Evolutionary conservation across 2,797 vertebrate genomes (phyloP).

Genomic region (Anguilla megastoma): DNA sequence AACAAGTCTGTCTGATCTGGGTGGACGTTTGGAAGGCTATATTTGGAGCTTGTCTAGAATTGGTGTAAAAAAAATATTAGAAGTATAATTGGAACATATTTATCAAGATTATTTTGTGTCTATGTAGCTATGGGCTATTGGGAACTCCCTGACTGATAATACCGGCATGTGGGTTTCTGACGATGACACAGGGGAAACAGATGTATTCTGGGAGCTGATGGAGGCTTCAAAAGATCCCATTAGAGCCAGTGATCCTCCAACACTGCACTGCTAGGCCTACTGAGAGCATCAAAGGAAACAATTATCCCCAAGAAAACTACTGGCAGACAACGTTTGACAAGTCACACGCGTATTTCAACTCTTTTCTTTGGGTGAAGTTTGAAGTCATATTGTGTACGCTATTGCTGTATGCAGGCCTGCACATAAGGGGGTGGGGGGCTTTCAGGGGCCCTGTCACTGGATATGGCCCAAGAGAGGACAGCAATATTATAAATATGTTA

Average conservation of each 20-base stretch:
- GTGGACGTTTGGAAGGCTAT: neutral
- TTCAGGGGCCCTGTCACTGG: neutral
- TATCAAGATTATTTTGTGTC: neutral
- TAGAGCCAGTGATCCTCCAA: neutral
- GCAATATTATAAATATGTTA: no score
- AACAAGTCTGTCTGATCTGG: neutral
- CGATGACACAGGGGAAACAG: neutral
- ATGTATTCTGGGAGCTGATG: neutral
- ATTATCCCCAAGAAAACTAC: neutral
- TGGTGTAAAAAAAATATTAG: neutral
- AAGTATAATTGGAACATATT: neutral
- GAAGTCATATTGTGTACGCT: neutral
- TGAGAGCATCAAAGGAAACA: neutral
- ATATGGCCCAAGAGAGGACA: no score
- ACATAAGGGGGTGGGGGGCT: neutral
- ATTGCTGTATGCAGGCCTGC: neutral
- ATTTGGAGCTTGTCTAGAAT: neutral
- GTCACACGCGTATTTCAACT: neutral
- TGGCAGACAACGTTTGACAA: neutral
- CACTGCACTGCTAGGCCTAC: neutral
- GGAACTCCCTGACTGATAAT: neutral
- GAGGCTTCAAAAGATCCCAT: conserved; percentile 10
- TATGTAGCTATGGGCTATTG: neutral
- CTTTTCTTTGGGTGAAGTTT: neutral
- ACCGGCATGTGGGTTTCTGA: neutral